Evolutionary conservation across 2,888 invertebrate genomes (phyloP).

Genomic region (Epinotia ramella): DNA sequence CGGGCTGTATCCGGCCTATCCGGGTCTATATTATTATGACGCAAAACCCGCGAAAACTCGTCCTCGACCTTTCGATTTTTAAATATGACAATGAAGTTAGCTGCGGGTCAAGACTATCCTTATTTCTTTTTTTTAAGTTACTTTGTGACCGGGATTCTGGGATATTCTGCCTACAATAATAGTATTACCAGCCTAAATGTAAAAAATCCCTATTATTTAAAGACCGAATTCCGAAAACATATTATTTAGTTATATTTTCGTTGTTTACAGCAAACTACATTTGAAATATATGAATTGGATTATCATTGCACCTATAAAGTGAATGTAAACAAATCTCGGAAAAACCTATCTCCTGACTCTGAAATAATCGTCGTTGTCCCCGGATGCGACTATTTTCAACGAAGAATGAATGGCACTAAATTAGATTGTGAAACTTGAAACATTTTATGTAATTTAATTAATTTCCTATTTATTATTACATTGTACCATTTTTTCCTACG

Average conservation of each 20-base stretch:
- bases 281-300: conserved; percentile 84
- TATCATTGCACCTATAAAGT: conserved; percentile 85
- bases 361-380: conserved; percentile 82
- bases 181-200: conserved; percentile 44
- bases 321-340: conserved; percentile 76
- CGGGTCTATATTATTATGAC: not conserved
- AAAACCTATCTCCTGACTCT: conserved; percentile 72
- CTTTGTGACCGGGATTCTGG: conserved; percentile 8
- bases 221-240: not conserved
- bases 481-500: conserved; percentile 8
- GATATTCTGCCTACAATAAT: conserved; percentile 9
- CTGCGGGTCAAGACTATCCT: conserved; percentile 49
- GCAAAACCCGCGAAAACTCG: conserved; percentile 38
- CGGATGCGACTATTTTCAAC: conserved; percentile 79
- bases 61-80: conserved; percentile 43
- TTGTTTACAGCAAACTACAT: conserved; percentile 81
- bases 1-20: not conserved
- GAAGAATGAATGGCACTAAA: conserved; percentile 64
- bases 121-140: conserved; percentile 20
- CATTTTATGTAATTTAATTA: not conserved
- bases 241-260: conserved; percentile 44
- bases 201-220: not conserved
- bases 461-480: not conserved
- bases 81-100: conserved; percentile 53
- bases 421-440: conserved; percentile 63